Evolutionary conservation across 1,140 invertebrate genomes (phyloP), one percentile per base, ranked within the genome.

Genomic region (Dryas iulia): DNA sequence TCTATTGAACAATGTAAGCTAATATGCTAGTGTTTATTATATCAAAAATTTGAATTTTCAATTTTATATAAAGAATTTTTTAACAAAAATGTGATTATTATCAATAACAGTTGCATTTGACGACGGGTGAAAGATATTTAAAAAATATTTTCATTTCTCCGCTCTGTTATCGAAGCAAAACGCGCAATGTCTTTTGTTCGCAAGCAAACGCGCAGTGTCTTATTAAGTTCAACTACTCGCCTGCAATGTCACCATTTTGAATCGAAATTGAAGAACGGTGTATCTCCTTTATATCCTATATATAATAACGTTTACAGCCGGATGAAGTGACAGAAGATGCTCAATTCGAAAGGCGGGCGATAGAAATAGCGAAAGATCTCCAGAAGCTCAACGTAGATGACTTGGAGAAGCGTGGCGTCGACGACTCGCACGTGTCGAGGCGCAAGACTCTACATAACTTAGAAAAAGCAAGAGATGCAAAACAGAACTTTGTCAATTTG

Each of bases 301-400:
- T 47, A 25, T 25, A 25, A 59, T 59, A 53, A 63, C 11, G 28
- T 2, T 56, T 25, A n/a, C 79, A 97, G 95, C 93, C 95, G 4
- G 96, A 97, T 76, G 97, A 98, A 72, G 90, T 96, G 58, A 95
- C 96, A 8, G 95, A 97, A 72, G 96, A 97, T 80, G 96, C 96
- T 2, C 90, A 98, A 33, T 93, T 98, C 60, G 95, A 97, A 71
- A 96, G 96, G 88, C 96, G 97, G 82, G 97, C 96, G 0, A 95
- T 98, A n/a, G 96, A 98, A 76, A 98, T 99, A 61, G 98, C 97
- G 0, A 95, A 96, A 77, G 96, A 98, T 79, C 85, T 99, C 8
- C 98, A 99, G 87, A 93, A 95, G 77, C 82, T 97, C 2, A 95
- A 96, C 77, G 96, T 96, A 4, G 96, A 97, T 69, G 96, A 97